Evolutionary conservation across 2,113 vertebrate genomes (phyloP).

Genomic region (Archilochus colubris): DNA sequence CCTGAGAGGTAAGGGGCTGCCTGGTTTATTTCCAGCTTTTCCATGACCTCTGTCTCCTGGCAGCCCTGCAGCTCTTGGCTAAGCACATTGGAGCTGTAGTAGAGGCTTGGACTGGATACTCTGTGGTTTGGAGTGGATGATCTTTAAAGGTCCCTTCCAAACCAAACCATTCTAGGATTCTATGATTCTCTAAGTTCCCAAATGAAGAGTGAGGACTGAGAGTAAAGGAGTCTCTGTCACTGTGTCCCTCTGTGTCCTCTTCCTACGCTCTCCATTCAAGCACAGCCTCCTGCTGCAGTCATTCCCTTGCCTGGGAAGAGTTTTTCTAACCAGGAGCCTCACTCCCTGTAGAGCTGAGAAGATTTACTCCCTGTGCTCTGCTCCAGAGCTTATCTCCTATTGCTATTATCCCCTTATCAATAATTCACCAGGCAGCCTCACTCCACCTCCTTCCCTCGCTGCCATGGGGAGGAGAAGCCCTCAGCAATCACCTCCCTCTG

Average conservation of each 20-base stretch:
- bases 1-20: background rate
- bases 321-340: background rate
- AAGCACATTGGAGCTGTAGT: background rate
- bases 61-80: background rate
- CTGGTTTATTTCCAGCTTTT: background rate
- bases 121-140: too few species aligned
- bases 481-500: background rate
- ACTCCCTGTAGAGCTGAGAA: background rate
- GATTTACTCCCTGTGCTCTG: background rate
- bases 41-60: background rate
- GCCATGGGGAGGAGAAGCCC: background rate
- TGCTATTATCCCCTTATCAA: constrained; percentile 29
- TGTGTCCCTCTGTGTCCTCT: background rate
- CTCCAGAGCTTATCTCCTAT: background rate
- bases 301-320: background rate
- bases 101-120: too few species aligned
- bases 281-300: background rate
- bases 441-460: background rate
- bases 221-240: background rate
- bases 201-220: background rate
- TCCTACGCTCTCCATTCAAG: accelerated
- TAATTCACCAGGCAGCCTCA: constrained; percentile 20
- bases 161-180: too few species aligned
- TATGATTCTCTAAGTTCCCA: background rate
- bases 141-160: too few species aligned